Evolutionary conservation across 1,140 invertebrate genomes (phyloP).

Genomic region (Lasaia peninsularis): DNA sequence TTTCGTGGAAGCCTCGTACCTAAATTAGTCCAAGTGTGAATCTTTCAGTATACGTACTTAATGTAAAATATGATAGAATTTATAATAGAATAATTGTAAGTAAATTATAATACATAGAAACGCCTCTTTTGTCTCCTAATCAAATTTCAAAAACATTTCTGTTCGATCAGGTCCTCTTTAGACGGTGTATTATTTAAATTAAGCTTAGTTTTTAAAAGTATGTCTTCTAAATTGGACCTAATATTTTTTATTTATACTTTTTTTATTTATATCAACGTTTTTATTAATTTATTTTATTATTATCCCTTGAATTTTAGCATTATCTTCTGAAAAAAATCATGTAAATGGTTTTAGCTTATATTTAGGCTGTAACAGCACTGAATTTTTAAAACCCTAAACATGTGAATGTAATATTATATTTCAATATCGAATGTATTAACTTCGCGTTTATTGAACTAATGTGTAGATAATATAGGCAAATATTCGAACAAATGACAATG

Average conservation of each 20-base stretch:
- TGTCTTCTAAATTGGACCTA: slow-evolving; percentile 44
- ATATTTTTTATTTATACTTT: not conserved
- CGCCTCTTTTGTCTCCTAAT: slow-evolving; percentile 62
- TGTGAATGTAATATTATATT: not conserved
- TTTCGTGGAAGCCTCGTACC: slow-evolving; percentile 55
- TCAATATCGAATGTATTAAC: not conserved
- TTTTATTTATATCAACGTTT: not conserved
- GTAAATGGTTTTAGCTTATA: too few relatives aligned
- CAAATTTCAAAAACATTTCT: slow-evolving; percentile 29
- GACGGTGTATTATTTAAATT: slow-evolving; percentile 28
- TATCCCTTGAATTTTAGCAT: too few relatives aligned
- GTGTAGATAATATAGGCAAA: too few relatives aligned
- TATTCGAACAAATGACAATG: too few relatives aligned
- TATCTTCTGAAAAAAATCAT: too few relatives aligned
- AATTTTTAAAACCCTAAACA: too few relatives aligned
- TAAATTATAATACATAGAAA: slow-evolving; percentile 63
- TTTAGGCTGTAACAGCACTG: too few relatives aligned
- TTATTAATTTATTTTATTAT: not conserved
- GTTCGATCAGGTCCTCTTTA: slow-evolving; percentile 47
- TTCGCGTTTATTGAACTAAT: too few relatives aligned
- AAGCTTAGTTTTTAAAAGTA: slow-evolving; percentile 15
- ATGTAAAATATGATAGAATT: slow-evolving; percentile 75
- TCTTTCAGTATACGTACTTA: slow-evolving; percentile 77
- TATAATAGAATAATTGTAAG: slow-evolving; percentile 74
- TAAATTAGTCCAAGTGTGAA: slow-evolving; percentile 71